A percentile compares a stretch with the other conserved stretches of the same genome.
Evolutionary conservation across 2,888 invertebrate species (phyloP).

Genomic region (Papilio elwesi): DNA sequence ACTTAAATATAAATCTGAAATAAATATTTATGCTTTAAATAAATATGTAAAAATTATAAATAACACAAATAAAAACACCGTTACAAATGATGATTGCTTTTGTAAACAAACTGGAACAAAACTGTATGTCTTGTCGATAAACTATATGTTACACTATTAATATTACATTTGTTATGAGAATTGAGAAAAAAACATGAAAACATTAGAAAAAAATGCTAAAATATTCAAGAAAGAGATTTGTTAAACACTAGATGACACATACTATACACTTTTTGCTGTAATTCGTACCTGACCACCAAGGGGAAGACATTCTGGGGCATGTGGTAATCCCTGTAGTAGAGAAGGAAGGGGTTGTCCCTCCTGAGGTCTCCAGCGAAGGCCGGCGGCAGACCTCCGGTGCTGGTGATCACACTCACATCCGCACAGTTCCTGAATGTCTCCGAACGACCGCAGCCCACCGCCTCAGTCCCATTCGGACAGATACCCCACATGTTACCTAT

Average conservation of each 20-base stretch:
- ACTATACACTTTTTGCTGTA: not conserved
- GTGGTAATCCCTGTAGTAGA: conserved; percentile 89
- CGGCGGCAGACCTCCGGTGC: conserved; percentile 89
- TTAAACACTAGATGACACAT: conserved; percentile 11
- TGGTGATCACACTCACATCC: conserved; percentile 92
- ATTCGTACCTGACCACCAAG: conserved; percentile 88
- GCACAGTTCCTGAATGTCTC: conserved; percentile 97
- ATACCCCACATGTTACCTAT: conserved; percentile 95
- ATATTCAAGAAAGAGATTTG: not conserved
- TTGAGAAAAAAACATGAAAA: not conserved
- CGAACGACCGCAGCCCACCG: conserved; percentile 94
- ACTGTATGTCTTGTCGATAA: not conserved
- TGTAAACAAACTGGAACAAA: not conserved
- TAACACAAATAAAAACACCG: not conserved
- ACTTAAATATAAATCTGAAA: conserved; percentile 17
- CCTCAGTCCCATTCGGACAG: conserved; percentile 93
- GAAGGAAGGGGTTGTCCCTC: conserved; percentile 88
- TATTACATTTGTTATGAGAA: too few species aligned
- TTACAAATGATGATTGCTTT: not conserved
- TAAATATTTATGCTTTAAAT: conserved; percentile 42
- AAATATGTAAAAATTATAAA: conserved; percentile 44
- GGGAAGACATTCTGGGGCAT: conserved; percentile 88
- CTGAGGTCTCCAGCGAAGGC: conserved; percentile 86
- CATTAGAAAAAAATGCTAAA: not conserved
- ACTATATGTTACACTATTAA: too few species aligned